Percentiles rank a stretch among this genome's conserved stretches.
Evolutionary conservation across 2,797 vertebrate genomes (phyloP).

Genomic region (Myotis vivesi): DNA sequence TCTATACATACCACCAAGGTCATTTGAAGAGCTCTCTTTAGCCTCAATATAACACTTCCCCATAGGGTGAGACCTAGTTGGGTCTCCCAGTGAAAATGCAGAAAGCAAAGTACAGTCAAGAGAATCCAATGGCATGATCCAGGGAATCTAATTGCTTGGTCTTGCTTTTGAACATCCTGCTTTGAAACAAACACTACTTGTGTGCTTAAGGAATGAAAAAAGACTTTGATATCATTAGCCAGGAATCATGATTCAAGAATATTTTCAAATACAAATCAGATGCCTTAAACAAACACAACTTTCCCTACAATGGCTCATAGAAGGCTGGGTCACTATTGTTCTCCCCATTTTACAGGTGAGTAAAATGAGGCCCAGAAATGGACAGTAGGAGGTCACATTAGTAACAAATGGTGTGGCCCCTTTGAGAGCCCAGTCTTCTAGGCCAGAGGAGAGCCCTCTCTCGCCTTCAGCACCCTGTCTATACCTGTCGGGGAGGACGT

Average conservation of each 20-base stretch:
- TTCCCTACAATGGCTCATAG: not conserved
- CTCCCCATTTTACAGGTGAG: constrained; percentile 24
- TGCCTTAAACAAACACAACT: not conserved
- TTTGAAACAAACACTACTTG: constrained; percentile 30
- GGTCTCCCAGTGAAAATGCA: not conserved
- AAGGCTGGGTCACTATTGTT: not conserved
- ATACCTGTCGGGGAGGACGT: not conserved
- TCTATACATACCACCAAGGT: not conserved
- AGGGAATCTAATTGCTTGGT: not conserved
- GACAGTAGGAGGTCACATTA: not conserved
- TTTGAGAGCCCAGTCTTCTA: not conserved
- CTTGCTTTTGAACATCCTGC: not conserved
- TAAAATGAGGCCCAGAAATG: constrained; percentile 51
- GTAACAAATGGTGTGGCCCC: not conserved
- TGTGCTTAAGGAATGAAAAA: not conserved
- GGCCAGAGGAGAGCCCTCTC: not conserved
- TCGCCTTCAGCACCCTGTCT: not conserved
- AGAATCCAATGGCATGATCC: not conserved
- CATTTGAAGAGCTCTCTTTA: constrained; percentile 11
- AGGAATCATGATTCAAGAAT: not conserved
- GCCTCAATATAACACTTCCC: not conserved
- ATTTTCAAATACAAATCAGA: constrained; percentile 26
- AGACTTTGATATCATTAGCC: not conserved
- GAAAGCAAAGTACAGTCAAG: not conserved
- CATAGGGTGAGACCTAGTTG: not conserved